Base-by-base conservation (phyloP, 2,797 vertebrate genomes). In the Podarcis siculus region DNA sequence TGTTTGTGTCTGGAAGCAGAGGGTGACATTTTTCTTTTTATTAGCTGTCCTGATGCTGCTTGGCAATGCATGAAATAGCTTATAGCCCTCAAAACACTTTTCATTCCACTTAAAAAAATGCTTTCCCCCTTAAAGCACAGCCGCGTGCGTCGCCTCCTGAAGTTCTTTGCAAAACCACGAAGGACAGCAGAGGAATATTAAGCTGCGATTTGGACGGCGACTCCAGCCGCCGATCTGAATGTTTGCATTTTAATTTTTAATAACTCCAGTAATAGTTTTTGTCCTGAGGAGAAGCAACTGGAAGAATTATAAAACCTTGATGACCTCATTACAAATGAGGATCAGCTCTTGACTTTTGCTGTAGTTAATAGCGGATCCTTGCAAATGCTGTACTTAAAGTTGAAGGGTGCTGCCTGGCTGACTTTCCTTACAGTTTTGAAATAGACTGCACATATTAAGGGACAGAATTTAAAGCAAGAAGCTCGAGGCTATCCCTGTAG, bases 211-310 rank as follows among this genome's bases (percentile, higher is more conserved):
- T 84, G 88, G 90, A 87, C 30, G 78, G 86, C 87, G 88, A 90
- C 76, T 88, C 84, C 90, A 93, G 77, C 49, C 0, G 58, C 66
- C 89, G 85, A 89, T 89, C 87, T 69, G 85, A 91, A 93, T 92
- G 88, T 64, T 93, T 91, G 86, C 90, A 88, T 92, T 90, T 93
- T 85, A 91, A 82, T 92, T 93, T 95, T 92, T 92, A 93, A 92
- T 93, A 91, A 87, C 72, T 89, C 89, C 87, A 37, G 93, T 94
- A 94, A 92, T 92, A 90, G 89, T 89, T 94, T 84, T 86, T 86
- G 89, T 88, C 88, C 82, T 81, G 88, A 93, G 79, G 79, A 93
- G 84, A 82, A 91, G 80, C 90, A 93, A 79, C 90, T 90, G 25
- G 69, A 91, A 88, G 87, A 91, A 88, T 94, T 90, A 77, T 25